Evolutionary conservation across 2,797 vertebrate genomes (phyloP).

Genomic region (Coranthus polyacanthus): DNA sequence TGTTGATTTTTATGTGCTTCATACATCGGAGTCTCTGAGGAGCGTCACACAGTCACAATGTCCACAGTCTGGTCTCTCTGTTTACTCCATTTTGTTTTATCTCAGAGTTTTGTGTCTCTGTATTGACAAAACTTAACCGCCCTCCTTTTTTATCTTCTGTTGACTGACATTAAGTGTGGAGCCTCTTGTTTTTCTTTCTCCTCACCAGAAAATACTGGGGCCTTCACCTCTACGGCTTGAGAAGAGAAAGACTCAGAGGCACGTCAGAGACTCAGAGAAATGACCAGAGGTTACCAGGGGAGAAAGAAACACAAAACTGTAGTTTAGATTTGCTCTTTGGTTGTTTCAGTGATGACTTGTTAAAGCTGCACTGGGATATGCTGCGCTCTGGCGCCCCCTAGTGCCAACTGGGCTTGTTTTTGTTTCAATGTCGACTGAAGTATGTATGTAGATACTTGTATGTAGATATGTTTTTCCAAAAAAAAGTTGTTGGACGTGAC

Average conservation of each 20-base stretch:
- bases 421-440: too few species aligned
- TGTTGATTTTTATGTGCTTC: slow-evolving; percentile 17
- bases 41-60: slow-evolving; percentile 18
- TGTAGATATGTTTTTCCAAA: not conserved
- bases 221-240: slow-evolving; percentile 31
- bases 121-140: slow-evolving; percentile 63
- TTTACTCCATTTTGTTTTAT: slow-evolving; percentile 53
- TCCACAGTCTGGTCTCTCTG: slow-evolving; percentile 30
- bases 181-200: slow-evolving; percentile 28
- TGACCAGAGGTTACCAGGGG: not conserved
- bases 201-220: slow-evolving; percentile 37
- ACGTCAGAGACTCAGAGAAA: slow-evolving; percentile 22
- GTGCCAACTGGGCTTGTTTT: slow-evolving; percentile 6
- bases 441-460: too few species aligned
- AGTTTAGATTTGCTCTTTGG: not conserved
- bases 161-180: slow-evolving; percentile 38
- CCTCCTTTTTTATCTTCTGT: slow-evolving; percentile 51
- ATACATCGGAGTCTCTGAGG: slow-evolving; percentile 21
- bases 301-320: not conserved
- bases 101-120: slow-evolving; percentile 45
- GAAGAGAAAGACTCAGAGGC: slow-evolving; percentile 12
- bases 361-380: not conserved
- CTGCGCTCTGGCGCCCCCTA: slow-evolving; percentile 1
- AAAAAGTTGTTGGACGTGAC: not conserved
- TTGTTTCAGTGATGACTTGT: not conserved